Evolutionary conservation across 1,140 invertebrate genomes (phyloP).

Genomic region (Tachypleus tridentatus): DNA sequence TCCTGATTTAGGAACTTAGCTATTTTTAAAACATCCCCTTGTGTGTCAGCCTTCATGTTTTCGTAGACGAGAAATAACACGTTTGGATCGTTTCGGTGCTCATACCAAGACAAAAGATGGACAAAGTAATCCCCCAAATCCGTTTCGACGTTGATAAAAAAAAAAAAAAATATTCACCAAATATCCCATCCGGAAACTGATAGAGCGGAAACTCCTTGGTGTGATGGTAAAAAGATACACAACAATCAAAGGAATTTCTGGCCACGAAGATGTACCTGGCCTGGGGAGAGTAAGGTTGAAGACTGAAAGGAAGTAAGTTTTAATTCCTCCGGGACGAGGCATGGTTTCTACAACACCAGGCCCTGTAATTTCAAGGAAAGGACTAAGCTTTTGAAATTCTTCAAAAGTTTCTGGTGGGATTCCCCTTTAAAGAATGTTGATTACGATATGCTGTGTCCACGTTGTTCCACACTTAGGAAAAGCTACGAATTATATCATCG

Average conservation of each 20-base stretch:
- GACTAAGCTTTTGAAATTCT: slow-evolving; percentile 8
- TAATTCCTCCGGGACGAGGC: slow-evolving; percentile 12
- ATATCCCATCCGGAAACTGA: slow-evolving; percentile 42
- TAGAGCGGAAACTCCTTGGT: slow-evolving; percentile 18
- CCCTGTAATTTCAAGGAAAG: slow-evolving; percentile 17
- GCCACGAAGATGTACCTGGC: slow-evolving; percentile 25
- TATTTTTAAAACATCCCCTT: slow-evolving; percentile 4
- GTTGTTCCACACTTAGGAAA: slow-evolving; percentile 22
- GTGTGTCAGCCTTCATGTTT: slow-evolving; percentile 12
- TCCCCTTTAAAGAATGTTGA: slow-evolving; percentile 14
- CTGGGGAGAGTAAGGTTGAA: slow-evolving; percentile 9
- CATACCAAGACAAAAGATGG: not conserved
- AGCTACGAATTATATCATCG: slow-evolving; percentile 19
- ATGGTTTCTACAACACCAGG: slow-evolving; percentile 16
- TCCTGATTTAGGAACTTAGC: slow-evolving; percentile 11
- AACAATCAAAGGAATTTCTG: slow-evolving; percentile 17
- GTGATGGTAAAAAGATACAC: slow-evolving; percentile 37
- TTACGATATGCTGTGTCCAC: not conserved
- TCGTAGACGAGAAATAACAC: not conserved
- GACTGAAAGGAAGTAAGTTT: slow-evolving; percentile 16
- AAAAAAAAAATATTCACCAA: slow-evolving; percentile 32
- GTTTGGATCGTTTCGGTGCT: no score
- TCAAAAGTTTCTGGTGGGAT: slow-evolving; percentile 6
- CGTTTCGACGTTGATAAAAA: slow-evolving; percentile 29
- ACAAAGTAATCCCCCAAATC: slow-evolving; percentile 30